Conservation (phyloP, 2,888 invertebrate species). For the Tachina fera region DNA sequence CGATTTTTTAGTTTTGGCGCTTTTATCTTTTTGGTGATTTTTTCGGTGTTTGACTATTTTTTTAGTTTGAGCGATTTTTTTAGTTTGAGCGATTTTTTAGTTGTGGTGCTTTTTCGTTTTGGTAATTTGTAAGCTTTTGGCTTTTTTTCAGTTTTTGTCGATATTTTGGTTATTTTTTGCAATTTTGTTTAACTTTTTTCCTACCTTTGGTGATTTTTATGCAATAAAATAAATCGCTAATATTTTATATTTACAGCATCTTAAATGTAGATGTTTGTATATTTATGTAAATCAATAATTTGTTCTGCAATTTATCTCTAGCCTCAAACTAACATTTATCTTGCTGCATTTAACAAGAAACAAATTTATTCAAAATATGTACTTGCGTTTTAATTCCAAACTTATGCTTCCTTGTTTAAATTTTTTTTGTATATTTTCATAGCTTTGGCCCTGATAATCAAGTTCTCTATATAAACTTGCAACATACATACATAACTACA, state of each 20-base stretch:
- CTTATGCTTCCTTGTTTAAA: constrained; percentile 37
- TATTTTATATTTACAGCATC: not conserved
- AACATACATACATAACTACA: not conserved
- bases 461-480: constrained; percentile 21
- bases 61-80: too few species aligned
- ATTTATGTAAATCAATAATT: not conserved
- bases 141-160: too few species aligned
- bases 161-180: too few species aligned
- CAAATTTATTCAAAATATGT: constrained; percentile 56
- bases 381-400: constrained; percentile 23
- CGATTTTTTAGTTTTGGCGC: too few species aligned
- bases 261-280: not conserved
- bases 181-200: too few species aligned
- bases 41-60: too few species aligned
- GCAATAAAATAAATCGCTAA: not conserved
- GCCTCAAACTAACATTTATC: not conserved
- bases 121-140: too few species aligned
- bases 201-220: too few species aligned
- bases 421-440: not conserved
- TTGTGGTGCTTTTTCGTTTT: too few species aligned
- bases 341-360: not conserved
- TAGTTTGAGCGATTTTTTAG: too few species aligned
- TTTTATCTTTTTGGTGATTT: too few species aligned
- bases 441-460: constrained; percentile 45
- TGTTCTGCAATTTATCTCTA: not conserved